Conservation (phyloP, 2,888 invertebrate genomes). For the Drosophila diplacantha region DNA sequence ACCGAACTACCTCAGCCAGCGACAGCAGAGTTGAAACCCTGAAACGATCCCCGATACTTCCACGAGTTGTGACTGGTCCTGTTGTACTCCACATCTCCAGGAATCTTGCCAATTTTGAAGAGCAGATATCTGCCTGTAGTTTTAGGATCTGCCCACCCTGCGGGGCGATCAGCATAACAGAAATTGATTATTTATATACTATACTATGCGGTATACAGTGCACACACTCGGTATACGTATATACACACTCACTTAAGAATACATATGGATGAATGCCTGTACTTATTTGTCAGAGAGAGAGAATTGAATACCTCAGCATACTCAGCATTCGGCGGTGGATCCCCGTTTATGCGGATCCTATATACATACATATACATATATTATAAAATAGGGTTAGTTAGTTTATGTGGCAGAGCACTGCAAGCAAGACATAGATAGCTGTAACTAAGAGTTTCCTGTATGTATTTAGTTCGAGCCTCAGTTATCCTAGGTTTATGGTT, state of each 20-base stretch:
- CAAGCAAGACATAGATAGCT: slow-evolving; percentile 38
- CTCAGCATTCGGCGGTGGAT: slow-evolving; percentile 49
- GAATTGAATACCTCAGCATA: slow-evolving; percentile 66
- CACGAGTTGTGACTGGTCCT: slow-evolving; percentile 40
- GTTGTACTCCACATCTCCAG: slow-evolving; percentile 20
- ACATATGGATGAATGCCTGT: slow-evolving; percentile 32
- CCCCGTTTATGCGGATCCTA: slow-evolving; percentile 14
- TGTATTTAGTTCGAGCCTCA: slow-evolving; percentile 43
- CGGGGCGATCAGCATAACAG: slow-evolving; percentile 33
- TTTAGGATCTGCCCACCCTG: slow-evolving; percentile 21
- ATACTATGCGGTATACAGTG: slow-evolving; percentile 15
- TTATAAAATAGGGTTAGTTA: slow-evolving; percentile 22
- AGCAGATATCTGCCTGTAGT: slow-evolving; percentile 34
- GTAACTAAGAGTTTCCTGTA: slow-evolving; percentile 41
- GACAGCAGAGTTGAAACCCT: slow-evolving; percentile 46
- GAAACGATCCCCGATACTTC: slow-evolving; percentile 42
- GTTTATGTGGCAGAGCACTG: slow-evolving; percentile 29
- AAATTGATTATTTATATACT: slow-evolving; percentile 23
- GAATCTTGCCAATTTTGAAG: slow-evolving; percentile 34
- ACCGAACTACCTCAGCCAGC: slow-evolving; percentile 67
- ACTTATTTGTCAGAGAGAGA: slow-evolving; percentile 43
- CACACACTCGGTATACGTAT: slow-evolving; percentile 25
- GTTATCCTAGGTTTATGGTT: slow-evolving; percentile 60
- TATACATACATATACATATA: slow-evolving; percentile 23
- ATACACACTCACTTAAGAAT: slow-evolving; percentile 15